phyloP scores from a whole-genome alignment of 2,888 invertebrate genomes.

The Rhorus exstirpatorius region DNA sequence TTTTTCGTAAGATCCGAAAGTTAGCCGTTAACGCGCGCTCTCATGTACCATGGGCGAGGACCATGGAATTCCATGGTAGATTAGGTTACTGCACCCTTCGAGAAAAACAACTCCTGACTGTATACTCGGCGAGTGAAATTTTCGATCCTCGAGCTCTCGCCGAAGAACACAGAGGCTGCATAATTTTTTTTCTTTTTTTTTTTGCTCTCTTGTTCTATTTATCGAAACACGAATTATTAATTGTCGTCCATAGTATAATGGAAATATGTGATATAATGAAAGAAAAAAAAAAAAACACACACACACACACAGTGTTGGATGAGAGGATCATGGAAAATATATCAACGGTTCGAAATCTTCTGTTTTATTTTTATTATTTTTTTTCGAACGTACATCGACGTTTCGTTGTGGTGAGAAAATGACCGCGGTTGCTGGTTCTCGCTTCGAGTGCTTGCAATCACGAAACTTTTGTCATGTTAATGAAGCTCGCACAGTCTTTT shows the following conservation, averaged over 20 bases:
- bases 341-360: neutral
- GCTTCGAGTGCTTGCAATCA: conserved; percentile 60
- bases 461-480: conserved; percentile 70
- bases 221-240: neutral
- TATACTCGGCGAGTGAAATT: neutral
- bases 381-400: neutral
- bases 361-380: conserved; percentile 5
- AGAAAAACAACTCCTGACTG: neutral
- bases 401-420: conserved; percentile 6
- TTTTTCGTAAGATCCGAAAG: conserved; percentile 36
- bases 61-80: conserved; percentile 72
- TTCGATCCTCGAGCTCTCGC: neutral
- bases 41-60: neutral
- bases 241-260: neutral
- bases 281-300: no score
- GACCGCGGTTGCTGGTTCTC: conserved; percentile 29
- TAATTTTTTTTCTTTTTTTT: neutral
- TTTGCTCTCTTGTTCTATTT: neutral
- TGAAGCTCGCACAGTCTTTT: conserved; percentile 36
- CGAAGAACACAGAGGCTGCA: neutral
- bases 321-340: neutral
- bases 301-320: no score
- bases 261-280: conserved; percentile 7
- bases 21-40: conserved; percentile 1
- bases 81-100: conserved; percentile 70